Conservation (phyloP, 2,888 invertebrate species). For the Pherbina coryleti region DNA sequence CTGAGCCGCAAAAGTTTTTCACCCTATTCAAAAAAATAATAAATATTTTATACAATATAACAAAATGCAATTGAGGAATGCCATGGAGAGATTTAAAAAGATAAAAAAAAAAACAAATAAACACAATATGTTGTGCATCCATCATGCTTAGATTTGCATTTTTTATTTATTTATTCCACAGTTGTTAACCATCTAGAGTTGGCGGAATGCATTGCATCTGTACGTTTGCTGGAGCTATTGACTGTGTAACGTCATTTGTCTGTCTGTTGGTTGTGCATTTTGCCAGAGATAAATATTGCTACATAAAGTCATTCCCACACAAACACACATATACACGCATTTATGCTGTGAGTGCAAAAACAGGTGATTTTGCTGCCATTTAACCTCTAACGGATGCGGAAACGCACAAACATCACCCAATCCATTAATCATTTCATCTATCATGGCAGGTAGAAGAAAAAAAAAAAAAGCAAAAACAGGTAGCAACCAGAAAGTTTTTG, state of each 20-base stretch:
- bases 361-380: slow-evolving; percentile 1
- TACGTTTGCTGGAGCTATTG: neutral
- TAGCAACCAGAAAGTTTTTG: no score
- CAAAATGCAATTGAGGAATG: neutral
- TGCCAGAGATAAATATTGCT: neutral
- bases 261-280: neutral
- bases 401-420: slow-evolving; percentile 26
- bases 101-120: neutral
- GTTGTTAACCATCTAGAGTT: neutral
- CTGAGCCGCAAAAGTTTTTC: slow-evolving; percentile 87
- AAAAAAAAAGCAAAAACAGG: no score
- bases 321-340: neutral
- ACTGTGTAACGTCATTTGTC: neutral
- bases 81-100: no score
- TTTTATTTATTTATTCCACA: neutral
- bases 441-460: slow-evolving; percentile 2
- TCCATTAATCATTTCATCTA: slow-evolving; percentile 27
- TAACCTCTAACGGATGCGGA: slow-evolving; percentile 8
- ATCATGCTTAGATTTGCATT: neutral
- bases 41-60: neutral
- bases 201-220: neutral
- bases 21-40: slow-evolving; percentile 65
- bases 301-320: neutral
- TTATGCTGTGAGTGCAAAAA: neutral
- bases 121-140: slow-evolving; percentile 29